Percentiles rank a stretch among this genome's conserved stretches.
Conservation (phyloP, 2,888 invertebrate genomes). For the Automeris io region DNA sequence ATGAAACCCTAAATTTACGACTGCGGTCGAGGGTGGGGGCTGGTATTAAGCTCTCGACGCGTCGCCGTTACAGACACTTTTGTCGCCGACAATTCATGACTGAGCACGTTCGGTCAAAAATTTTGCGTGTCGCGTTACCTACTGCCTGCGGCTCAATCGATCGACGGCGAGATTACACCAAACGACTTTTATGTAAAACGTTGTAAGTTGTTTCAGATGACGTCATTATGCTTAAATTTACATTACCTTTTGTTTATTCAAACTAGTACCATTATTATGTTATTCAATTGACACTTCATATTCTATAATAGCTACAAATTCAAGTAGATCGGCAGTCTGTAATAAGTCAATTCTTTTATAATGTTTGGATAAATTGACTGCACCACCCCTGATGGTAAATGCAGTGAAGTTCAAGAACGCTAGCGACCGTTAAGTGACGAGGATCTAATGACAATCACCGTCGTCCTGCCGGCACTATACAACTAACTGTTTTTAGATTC, state of each 20-base stretch:
- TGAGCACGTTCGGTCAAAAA: slow-evolving; percentile 66
- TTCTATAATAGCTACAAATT: too few relatives aligned
- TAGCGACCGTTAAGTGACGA: too few relatives aligned
- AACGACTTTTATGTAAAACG: slow-evolving; percentile 26
- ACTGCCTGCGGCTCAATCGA: slow-evolving; percentile 12
- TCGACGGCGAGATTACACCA: slow-evolving; percentile 49
- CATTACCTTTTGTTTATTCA: not conserved
- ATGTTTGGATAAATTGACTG: too few relatives aligned
- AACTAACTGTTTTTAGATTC: too few relatives aligned
- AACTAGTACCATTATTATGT: too few relatives aligned
- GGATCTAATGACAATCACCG: too few relatives aligned
- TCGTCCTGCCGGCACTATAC: too few relatives aligned
- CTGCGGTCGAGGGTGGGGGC: slow-evolving; percentile 69
- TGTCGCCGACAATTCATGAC: slow-evolving; percentile 69
- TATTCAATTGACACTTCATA: too few relatives aligned
- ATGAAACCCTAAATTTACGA: slow-evolving; percentile 78
- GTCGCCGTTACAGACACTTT: slow-evolving; percentile 68
- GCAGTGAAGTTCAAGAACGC: too few relatives aligned
- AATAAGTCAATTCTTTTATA: too few relatives aligned
- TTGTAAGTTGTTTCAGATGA: not conserved
- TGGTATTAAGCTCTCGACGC: slow-evolving; percentile 65
- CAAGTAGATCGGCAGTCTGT: too few relatives aligned
- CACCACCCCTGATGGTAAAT: too few relatives aligned
- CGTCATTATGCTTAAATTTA: not conserved
- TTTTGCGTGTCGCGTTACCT: slow-evolving; percentile 69